Evolutionary conservation across 64 coral and sea anemone genomes (phyloP).

Genomic region (Trachythela sp.): DNA sequence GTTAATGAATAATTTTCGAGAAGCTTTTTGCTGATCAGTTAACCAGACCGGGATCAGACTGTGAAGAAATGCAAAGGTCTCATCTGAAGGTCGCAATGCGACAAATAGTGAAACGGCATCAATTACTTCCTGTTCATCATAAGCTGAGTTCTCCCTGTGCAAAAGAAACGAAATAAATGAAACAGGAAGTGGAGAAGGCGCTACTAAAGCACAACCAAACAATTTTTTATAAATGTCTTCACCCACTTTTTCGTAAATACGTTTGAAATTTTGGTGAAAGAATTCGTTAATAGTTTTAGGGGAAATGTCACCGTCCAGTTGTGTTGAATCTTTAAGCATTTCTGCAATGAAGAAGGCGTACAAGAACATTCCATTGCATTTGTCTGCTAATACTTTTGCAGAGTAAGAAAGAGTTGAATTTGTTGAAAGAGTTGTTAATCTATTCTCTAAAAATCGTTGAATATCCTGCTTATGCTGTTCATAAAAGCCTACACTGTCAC

Average conservation of each 20-base stretch:
- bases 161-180: constrained; percentile 45
- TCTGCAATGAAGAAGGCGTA: background rate
- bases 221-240: constrained; percentile 14
- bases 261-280: constrained; percentile 27
- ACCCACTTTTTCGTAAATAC: constrained; percentile 6
- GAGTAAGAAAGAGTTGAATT: background rate
- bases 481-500: background rate
- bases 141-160: background rate
- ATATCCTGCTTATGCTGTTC: constrained; percentile 18
- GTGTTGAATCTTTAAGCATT: background rate
- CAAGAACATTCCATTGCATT: constrained; percentile 38
- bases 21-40: background rate
- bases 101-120: constrained; percentile 39
- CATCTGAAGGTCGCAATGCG: background rate
- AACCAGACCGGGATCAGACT: constrained; percentile 47
- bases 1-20: constrained; percentile 37
- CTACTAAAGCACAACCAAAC: constrained; percentile 36
- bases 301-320: background rate
- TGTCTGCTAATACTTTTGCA: background rate
- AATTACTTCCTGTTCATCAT: constrained; percentile 10
- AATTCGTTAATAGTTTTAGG: constrained; percentile 25
- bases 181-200: constrained; percentile 37
- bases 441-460: background rate
- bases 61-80: constrained; percentile 35
- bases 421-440: background rate